Evolutionary conservation across 2,113 vertebrate genomes (phyloP).

Genomic region (Trogon melanurus): DNA sequence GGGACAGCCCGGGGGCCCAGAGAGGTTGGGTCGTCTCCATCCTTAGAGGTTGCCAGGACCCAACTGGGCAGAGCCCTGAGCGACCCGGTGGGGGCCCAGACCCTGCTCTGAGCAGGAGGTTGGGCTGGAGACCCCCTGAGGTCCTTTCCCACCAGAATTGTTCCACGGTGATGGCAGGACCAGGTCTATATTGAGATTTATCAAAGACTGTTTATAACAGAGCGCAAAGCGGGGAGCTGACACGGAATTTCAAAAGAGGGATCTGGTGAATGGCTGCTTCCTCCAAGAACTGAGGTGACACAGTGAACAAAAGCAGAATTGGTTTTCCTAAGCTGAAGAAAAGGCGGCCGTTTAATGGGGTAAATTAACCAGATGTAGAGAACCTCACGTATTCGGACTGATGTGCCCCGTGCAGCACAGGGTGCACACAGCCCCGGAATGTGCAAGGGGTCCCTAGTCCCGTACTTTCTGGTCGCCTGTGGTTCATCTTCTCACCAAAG

Average conservation of each 20-base stretch:
- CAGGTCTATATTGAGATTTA: background rate
- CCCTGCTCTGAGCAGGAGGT: background rate
- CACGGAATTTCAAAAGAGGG: accelerated
- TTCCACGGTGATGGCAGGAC: background rate
- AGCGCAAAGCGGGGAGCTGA: background rate
- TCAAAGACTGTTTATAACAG: background rate
- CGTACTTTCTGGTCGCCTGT: background rate
- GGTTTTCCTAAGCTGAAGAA: background rate
- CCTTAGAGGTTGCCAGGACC: background rate
- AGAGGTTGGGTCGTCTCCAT: background rate
- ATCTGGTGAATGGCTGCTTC: background rate
- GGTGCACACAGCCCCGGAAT: background rate
- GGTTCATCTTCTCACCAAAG: background rate
- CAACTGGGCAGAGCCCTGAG: background rate
- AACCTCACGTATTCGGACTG: background rate
- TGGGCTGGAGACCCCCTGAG: background rate
- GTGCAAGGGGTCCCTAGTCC: accelerated
- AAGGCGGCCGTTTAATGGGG: background rate
- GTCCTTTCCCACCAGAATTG: background rate
- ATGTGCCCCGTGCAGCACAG: accelerated
- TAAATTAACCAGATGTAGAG: background rate
- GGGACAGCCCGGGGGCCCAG: too few relatives aligned
- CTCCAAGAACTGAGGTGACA: background rate
- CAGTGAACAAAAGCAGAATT: background rate
- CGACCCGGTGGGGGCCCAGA: background rate